Evolutionary conservation across 1,140 invertebrate genomes (phyloP).

Genomic region (Drosophila nigrodunni): DNA sequence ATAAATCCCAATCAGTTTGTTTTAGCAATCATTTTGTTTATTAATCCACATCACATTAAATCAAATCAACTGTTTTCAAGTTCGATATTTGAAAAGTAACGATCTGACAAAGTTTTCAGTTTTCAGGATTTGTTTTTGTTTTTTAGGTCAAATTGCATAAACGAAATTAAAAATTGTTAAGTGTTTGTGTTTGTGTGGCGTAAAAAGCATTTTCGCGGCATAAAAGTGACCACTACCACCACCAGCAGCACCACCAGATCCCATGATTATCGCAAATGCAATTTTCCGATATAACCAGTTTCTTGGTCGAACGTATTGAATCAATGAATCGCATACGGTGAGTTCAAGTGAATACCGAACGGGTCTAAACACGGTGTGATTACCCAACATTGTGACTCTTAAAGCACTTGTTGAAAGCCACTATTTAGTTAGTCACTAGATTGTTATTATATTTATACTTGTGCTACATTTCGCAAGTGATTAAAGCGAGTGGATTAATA

Average conservation of each 20-base stretch:
- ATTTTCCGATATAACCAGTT: conserved; percentile 46
- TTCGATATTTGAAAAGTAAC: too few relatives aligned
- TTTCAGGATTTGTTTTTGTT: not conserved
- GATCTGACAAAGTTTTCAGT: too few relatives aligned
- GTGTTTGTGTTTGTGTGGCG: not conserved
- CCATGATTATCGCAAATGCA: conserved; percentile 48
- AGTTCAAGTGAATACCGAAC: conserved; percentile 16
- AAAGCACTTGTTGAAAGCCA: conserved; percentile 25
- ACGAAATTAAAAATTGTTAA: conserved; percentile 3
- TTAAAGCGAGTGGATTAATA: not conserved
- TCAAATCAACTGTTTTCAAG: too few relatives aligned
- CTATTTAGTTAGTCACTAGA: conserved; percentile 14
- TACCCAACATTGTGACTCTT: conserved; percentile 17
- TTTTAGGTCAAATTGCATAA: conserved; percentile 30
- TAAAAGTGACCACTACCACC: conserved; percentile 26
- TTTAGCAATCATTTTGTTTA: too few relatives aligned
- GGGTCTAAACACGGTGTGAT: conserved; percentile 17
- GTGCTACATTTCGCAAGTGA: not conserved
- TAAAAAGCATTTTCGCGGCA: conserved; percentile 30
- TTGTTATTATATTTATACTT: not conserved
- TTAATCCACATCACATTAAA: too few relatives aligned
- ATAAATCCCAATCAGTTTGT: too few relatives aligned
- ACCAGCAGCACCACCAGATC: conserved; percentile 7
- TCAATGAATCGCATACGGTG: conserved; percentile 30
- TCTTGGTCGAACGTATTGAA: conserved; percentile 4